Percentiles rank a stretch among this genome's conserved stretches.
Evolutionary conservation across 2,888 invertebrate genomes (phyloP).

Genomic region (Temnothorax unifasciatus): DNA sequence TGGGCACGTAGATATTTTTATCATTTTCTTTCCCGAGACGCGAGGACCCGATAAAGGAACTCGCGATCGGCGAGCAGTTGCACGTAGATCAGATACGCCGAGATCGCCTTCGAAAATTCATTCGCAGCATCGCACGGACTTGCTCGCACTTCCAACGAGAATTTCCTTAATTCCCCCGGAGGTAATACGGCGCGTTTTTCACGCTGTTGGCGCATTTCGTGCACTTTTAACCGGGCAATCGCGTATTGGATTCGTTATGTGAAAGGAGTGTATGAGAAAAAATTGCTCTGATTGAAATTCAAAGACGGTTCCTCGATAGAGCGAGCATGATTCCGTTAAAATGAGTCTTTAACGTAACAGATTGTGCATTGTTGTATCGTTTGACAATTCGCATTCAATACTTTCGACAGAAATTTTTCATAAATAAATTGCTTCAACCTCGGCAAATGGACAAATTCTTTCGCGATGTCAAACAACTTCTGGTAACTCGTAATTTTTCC

Average conservation of each 20-base stretch:
- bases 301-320: conserved; percentile 3
- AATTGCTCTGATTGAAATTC: conserved; percentile 48
- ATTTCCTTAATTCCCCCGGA: conserved; percentile 46
- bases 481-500: conserved; percentile 41
- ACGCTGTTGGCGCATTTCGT: conserved; percentile 40
- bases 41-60: conserved; percentile 61
- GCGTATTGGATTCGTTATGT: conserved; percentile 46
- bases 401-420: conserved; percentile 15
- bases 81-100: conserved; percentile 67
- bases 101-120: conserved; percentile 58
- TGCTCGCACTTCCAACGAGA: conserved; percentile 50
- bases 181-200: conserved; percentile 32
- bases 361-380: background rate
- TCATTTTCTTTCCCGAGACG: conserved; percentile 49
- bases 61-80: conserved; percentile 59
- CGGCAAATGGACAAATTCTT: conserved; percentile 39
- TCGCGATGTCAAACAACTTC: conserved; percentile 40
- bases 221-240: conserved; percentile 45
- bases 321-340: background rate
- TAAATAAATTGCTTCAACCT: conserved; percentile 34
- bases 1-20: conserved; percentile 69
- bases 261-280: background rate
- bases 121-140: conserved; percentile 38
- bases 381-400: conserved; percentile 9
- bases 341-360: background rate